Conservation (phyloP, 2,888 invertebrate genomes). For the Helleia helle region DNA sequence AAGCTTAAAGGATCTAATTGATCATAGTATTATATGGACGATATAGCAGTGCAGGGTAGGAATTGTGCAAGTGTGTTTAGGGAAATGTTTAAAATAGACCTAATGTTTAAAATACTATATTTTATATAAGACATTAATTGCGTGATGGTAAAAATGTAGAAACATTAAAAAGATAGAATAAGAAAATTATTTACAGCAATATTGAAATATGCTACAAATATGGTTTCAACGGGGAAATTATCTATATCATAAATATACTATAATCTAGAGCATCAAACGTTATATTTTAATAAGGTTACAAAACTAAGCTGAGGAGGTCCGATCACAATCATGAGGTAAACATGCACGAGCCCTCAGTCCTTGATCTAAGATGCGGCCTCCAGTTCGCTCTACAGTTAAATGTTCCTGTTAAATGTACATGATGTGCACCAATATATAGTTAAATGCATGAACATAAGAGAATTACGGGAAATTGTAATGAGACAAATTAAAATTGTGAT, state of each 20-base stretch:
- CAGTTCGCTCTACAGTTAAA: not conserved
- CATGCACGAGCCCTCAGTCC: conserved; percentile 4
- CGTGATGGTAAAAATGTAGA: not conserved
- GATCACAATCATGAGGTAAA: conserved; percentile 5
- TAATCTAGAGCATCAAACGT: conserved; percentile 6
- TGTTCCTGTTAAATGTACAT: conserved; percentile 4
- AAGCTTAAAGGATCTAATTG: not conserved
- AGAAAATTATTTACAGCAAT: not conserved
- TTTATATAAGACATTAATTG: not conserved
- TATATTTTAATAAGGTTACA: not conserved
- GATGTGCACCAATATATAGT: conserved; percentile 2
- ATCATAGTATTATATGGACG: conserved; percentile 12
- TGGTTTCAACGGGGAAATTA: not conserved
- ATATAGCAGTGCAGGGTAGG: conserved; percentile 22
- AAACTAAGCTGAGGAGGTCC: conserved; percentile 1
- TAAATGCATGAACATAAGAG: not conserved
- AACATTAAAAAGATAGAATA: not conserved
- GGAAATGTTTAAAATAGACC: not conserved
- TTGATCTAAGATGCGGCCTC: conserved; percentile 4
- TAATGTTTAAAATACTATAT: not conserved
- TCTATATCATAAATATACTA: not conserved
- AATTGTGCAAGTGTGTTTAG: conserved; percentile 14
- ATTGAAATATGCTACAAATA: not conserved
- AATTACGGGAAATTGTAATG: not conserved
- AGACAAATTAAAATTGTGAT: conserved; percentile 4